Evolutionary conservation across 2,888 invertebrate genomes (phyloP).

Genomic region (Ectemnius lituratus): DNA sequence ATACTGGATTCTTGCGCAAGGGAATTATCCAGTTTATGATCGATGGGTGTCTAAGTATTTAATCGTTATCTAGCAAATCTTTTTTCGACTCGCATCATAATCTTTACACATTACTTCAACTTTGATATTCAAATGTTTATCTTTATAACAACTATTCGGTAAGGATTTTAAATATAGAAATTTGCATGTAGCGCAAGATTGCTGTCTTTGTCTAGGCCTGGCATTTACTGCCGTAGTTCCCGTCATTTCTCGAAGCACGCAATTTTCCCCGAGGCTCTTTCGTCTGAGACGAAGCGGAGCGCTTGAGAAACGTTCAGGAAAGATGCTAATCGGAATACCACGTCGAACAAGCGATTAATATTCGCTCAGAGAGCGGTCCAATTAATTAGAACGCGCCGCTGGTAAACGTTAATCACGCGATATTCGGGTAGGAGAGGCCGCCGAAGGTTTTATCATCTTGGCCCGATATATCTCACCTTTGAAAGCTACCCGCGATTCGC

Average conservation of each 20-base stretch:
- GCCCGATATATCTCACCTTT: constrained; percentile 19
- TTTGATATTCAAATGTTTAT: too few species aligned
- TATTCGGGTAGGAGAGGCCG: constrained; percentile 25
- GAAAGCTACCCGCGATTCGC: constrained; percentile 13
- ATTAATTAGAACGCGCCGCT: constrained; percentile 60
- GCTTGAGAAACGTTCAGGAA: constrained; percentile 29
- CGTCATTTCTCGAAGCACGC: constrained; percentile 38
- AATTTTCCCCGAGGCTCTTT: constrained; percentile 41
- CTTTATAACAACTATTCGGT: too few species aligned
- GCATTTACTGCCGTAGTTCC: constrained; percentile 15
- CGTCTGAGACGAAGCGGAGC: constrained; percentile 28
- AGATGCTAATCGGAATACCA: constrained; percentile 54
- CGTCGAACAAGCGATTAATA: constrained; percentile 61
- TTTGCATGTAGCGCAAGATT: neutral
- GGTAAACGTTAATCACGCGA: constrained; percentile 60
- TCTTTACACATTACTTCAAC: too few species aligned
- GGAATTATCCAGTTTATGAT: too few species aligned
- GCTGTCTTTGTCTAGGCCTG: too few species aligned
- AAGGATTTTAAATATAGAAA: too few species aligned
- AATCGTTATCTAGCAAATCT: too few species aligned
- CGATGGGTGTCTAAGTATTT: too few species aligned
- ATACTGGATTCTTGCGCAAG: too few species aligned
- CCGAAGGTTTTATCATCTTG: constrained; percentile 24
- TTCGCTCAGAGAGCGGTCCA: constrained; percentile 56
- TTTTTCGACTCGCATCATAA: too few species aligned